A percentile compares a stretch with the other conserved stretches of the same genome.
These are phyloP conservation scores for Hypselothyrea guttata DNA, from an alignment of 2,888 invertebrate genomes.

Conservation along the genomic window DNA sequence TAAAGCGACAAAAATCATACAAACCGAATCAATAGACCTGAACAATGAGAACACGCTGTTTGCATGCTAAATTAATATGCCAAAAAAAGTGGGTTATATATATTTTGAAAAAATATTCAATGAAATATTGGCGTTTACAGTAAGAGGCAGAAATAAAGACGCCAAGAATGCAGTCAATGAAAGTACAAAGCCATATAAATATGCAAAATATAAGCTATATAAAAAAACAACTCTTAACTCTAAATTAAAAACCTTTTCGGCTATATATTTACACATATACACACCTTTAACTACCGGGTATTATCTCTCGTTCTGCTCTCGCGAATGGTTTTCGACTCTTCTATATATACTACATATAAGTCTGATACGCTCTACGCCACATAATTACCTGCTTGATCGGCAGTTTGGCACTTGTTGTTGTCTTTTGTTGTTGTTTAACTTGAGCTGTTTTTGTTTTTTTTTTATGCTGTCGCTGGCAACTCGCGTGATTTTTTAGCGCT, in stretches of 20 bases:
- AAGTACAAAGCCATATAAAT: no score
- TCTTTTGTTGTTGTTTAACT: conserved; percentile 18
- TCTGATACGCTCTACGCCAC: background rate
- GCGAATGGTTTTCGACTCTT: no score
- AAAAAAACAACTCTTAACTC: no score
- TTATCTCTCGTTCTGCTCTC: no score
- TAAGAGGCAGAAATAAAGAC: background rate
- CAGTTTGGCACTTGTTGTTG: conserved; percentile 56
- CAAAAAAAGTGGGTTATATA: background rate
- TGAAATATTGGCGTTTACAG: background rate
- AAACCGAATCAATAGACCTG: background rate
- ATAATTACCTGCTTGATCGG: conserved; percentile 55
- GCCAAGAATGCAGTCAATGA: no score
- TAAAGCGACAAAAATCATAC: background rate
- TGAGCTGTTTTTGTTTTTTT: conserved; percentile 16
- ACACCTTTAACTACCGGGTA: background rate
- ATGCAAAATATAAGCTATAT: no score
- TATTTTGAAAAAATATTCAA: conserved; percentile 1
- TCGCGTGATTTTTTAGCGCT: conserved; percentile 64
- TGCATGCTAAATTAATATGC: conserved; percentile 20
- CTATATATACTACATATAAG: no score
- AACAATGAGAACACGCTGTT: conserved; percentile 12
- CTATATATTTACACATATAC: background rate
- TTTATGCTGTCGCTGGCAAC: conserved; percentile 62
- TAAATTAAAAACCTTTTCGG: no score